Base-by-base conservation (phyloP, 2,888 invertebrate species). In the Cheilosia variabilis region DNA sequence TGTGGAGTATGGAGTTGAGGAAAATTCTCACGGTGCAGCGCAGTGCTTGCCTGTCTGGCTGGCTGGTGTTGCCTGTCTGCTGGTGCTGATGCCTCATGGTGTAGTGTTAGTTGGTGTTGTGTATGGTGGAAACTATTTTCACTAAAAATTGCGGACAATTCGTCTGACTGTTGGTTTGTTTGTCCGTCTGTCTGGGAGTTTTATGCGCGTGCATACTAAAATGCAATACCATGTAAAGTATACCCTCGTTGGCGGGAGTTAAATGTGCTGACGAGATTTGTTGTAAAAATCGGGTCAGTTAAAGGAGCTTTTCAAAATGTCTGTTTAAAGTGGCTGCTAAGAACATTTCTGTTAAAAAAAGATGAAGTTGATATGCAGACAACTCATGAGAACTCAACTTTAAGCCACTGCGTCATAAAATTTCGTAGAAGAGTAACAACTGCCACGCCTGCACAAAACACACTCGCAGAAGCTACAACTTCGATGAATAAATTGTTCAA, bases 1-100 rank as follows among this genome's bases (percentile, higher is more conserved):
- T 86, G 86, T 86, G 72, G 76, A 86, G 77, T 66, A 69, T 69
- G 58, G 76, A 75, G 68, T 69, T 47, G 75, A 80, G 73, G 63
- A 86, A 86, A 81, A 76, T 86, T 86, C 86, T 81, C 86, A 86
- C 86, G 86, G 86, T 86, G 63, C 76, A 55, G 66, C 84, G 60
- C 50, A 17, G 60, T 53, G 79, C 34, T n/a, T n/a, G n/a, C n/a
- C n/a, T n/a, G n/a, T n/a, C n/a, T 73, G 7, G 78, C 69, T 57
- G 60, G 43, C 34, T 75, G 47, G 45, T 24, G 17, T 22, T 52
- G 34, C 3, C 37, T 37, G 37, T 37, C 37, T 37, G 55, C 22
- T 31, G 27, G 7, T 6, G 27, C 31, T 9, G 22, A 17, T 45
- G 43, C 34, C 34, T 47, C 52, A 22, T 19, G 17, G 15, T 45